Evolutionary conservation across 2,113 vertebrate genomes (phyloP).

Genomic region (Bufo bufo): DNA sequence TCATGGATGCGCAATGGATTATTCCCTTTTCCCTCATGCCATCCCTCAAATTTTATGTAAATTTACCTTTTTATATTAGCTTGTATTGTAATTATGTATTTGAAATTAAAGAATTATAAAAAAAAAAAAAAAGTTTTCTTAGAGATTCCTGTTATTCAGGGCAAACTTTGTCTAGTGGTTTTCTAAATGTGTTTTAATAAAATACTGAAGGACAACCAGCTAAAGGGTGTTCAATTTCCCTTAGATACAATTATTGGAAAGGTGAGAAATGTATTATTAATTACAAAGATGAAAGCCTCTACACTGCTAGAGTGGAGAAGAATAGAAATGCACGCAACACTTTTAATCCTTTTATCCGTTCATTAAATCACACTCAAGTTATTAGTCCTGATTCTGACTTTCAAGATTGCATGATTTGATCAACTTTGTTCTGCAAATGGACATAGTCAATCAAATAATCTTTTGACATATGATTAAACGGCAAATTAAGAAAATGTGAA

Average conservation of each 20-base stretch:
- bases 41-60: too few relatives aligned
- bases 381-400: constrained; percentile 49
- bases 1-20: too few relatives aligned
- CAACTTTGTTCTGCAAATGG: constrained; percentile 49
- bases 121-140: background rate
- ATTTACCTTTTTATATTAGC: too few relatives aligned
- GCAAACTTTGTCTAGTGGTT: background rate
- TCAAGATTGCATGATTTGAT: constrained; percentile 48
- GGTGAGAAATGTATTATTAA: constrained; percentile 54
- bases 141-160: background rate
- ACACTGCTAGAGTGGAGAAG: constrained; percentile 33
- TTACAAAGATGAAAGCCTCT: constrained; percentile 54
- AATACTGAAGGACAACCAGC: constrained; percentile 17
- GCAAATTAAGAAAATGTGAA: constrained; percentile 37
- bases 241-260: constrained; percentile 52
- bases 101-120: too few relatives aligned
- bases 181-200: constrained; percentile 26
- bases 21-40: too few relatives aligned
- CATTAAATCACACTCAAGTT: constrained; percentile 58
- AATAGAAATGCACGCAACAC: constrained; percentile 37
- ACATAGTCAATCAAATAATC: constrained; percentile 48
- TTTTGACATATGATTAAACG: constrained; percentile 33
- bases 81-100: too few relatives aligned
- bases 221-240: constrained; percentile 35
- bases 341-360: constrained; percentile 56